Percentiles rank a stretch among this genome's conserved stretches.
These are phyloP conservation scores for Hemicordylus capensis DNA, from an alignment of 2,113 vertebrate species.

Conservation along the genomic window DNA sequence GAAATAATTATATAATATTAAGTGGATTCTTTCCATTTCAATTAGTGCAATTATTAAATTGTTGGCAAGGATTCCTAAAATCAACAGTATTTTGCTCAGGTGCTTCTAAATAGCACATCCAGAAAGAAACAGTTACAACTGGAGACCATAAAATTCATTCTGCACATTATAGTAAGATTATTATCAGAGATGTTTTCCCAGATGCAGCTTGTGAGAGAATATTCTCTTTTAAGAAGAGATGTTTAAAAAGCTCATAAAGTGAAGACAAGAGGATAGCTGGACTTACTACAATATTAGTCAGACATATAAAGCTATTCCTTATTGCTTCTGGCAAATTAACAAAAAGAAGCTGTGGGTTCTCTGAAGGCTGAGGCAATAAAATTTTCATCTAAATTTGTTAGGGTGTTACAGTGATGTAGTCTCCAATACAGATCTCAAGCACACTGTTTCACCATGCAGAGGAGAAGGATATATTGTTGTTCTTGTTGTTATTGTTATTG, in stretches of 20 bases:
- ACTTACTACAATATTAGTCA: neutral
- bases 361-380: conserved; percentile 17
- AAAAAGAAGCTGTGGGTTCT: neutral
- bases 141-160: neutral
- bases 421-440: neutral
- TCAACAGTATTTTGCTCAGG: no score
- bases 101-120: neutral
- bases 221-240: neutral
- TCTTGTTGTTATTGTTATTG: no score
- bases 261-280: neutral
- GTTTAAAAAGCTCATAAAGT: neutral
- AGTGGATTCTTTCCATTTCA: neutral
- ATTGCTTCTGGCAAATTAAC: neutral
- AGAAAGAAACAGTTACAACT: conserved; percentile 4
- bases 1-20: conserved; percentile 31
- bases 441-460: no score
- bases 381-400: conserved; percentile 12
- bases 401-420: neutral
- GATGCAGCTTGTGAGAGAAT: neutral
- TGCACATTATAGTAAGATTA: conserved; percentile 18
- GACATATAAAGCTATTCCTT: neutral
- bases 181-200: neutral
- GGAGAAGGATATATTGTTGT: no score
- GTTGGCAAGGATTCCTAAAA: neutral
- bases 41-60: neutral